phyloP scores from a whole-genome alignment of 2,888 invertebrate species.

The Odontocerum albicorne region DNA sequence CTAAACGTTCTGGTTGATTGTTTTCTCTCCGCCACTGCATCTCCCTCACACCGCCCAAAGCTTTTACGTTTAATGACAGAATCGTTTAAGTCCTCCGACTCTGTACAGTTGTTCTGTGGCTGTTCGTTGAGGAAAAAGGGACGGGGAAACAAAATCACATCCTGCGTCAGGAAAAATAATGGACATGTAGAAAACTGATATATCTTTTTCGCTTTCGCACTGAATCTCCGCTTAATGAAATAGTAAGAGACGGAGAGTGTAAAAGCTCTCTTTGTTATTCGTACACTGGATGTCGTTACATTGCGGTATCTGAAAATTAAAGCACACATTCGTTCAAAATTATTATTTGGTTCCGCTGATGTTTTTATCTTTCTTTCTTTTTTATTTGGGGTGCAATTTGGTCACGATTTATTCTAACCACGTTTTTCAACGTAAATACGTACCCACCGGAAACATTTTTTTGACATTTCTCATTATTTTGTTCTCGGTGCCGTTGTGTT shows the following conservation, averaged over 20 bases:
- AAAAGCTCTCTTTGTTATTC: too few species aligned
- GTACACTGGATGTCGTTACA: conserved; percentile 8
- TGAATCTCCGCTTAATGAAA: background rate
- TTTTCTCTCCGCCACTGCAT: conserved; percentile 6
- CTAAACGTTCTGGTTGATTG: background rate
- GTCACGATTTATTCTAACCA: too few species aligned
- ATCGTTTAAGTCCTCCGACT: conserved; percentile 21
- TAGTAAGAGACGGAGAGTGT: background rate
- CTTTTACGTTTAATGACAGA: conserved; percentile 21
- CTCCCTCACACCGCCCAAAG: conserved; percentile 10
- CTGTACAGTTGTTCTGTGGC: conserved; percentile 17
- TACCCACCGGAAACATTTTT: too few species aligned
- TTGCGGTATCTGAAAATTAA: conserved; percentile 19
- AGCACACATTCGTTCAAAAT: conserved; percentile 17
- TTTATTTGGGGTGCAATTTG: conserved; percentile 6
- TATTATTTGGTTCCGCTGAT: conserved; percentile 10
- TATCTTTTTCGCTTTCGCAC: background rate
- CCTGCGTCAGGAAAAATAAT: conserved; percentile 20
- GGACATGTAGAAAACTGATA: background rate
- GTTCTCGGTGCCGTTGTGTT: too few species aligned
- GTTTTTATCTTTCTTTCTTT: background rate
- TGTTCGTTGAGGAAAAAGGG: background rate
- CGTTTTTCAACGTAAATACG: too few species aligned
- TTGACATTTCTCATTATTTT: too few species aligned
- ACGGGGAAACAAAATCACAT: conserved; percentile 12